Percentiles rank a stretch among this genome's conserved stretches.
Conservation (phyloP, 2,113 vertebrate genomes). For the Narcine bancroftii region DNA sequence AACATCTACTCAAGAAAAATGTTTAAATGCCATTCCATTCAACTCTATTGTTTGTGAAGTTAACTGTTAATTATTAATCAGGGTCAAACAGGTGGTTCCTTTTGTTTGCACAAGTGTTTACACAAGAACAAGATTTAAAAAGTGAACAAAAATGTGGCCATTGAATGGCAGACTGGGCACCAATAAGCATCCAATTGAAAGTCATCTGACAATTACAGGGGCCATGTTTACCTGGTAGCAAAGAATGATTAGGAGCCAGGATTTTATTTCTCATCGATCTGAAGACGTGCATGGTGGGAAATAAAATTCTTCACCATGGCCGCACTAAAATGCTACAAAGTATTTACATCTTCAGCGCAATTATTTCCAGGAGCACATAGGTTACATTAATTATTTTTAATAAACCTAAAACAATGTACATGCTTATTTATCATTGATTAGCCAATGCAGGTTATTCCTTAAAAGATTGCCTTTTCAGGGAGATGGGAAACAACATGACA, state of each 20-base stretch:
- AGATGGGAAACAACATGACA: neutral
- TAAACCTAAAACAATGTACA: no score
- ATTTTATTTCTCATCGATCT: no score
- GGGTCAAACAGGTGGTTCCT: neutral
- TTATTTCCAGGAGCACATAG: neutral
- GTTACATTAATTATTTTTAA: no score
- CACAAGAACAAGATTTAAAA: neutral
- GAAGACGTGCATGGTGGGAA: no score
- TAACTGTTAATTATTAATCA: neutral
- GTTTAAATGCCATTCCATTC: no score
- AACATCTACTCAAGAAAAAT: neutral
- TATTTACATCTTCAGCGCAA: neutral
- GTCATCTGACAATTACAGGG: neutral
- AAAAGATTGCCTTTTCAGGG: neutral
- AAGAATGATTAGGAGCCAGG: no score
- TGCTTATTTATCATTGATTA: no score
- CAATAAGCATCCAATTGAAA: neutral
- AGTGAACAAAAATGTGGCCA: neutral
- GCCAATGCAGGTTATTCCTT: neutral
- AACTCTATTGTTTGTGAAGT: neutral
- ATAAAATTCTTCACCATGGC: neutral
- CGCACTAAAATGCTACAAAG: neutral
- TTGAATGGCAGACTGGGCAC: neutral
- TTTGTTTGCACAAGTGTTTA: neutral
- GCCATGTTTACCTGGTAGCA: neutral